A percentile compares a stretch with the other conserved stretches of the same genome.
phyloP scores from a whole-genome alignment of 2,888 invertebrate species.

The Lycia hirtaria region DNA sequence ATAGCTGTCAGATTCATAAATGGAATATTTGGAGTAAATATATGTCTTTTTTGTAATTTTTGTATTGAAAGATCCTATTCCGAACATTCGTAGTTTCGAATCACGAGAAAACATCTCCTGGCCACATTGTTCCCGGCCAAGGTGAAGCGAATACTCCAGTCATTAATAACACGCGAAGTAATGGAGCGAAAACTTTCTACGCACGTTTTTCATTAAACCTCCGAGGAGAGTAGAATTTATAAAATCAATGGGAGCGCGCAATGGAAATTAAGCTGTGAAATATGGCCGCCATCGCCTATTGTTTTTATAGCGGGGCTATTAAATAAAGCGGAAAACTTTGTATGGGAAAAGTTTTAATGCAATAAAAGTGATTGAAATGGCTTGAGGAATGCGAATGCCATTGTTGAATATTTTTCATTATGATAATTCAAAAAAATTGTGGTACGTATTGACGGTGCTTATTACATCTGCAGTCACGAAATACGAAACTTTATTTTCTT shows the following conservation, averaged over 20 bases:
- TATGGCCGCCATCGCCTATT: conserved; percentile 39
- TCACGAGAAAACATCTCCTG: conserved; percentile 27
- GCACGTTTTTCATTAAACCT: conserved; percentile 78
- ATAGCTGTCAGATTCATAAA: no score
- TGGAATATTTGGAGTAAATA: no score
- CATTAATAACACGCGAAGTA: conserved; percentile 69
- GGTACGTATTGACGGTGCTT: not conserved
- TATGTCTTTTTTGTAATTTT: no score
- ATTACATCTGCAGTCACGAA: no score
- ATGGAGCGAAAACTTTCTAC: conserved; percentile 70
- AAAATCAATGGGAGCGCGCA: conserved; percentile 63
- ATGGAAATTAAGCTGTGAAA: conserved; percentile 59
- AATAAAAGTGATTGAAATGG: conserved; percentile 22
- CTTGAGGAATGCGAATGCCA: conserved; percentile 15
- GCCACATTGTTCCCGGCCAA: conserved; percentile 21
- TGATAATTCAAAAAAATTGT: not conserved
- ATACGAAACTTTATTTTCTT: no score
- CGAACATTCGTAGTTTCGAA: no score
- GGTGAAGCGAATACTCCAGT: conserved; percentile 53
- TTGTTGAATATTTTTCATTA: not conserved
- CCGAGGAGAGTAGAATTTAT: conserved; percentile 59
- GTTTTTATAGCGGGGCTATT: conserved; percentile 28
- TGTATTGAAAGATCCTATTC: no score
- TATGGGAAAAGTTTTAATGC: conserved; percentile 24
- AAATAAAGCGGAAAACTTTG: conserved; percentile 32